Evolutionary conservation across 2,888 invertebrate genomes (phyloP), one percentile per base, ranked within the genome.

Genomic region (Rhogogaster chlorosoma): DNA sequence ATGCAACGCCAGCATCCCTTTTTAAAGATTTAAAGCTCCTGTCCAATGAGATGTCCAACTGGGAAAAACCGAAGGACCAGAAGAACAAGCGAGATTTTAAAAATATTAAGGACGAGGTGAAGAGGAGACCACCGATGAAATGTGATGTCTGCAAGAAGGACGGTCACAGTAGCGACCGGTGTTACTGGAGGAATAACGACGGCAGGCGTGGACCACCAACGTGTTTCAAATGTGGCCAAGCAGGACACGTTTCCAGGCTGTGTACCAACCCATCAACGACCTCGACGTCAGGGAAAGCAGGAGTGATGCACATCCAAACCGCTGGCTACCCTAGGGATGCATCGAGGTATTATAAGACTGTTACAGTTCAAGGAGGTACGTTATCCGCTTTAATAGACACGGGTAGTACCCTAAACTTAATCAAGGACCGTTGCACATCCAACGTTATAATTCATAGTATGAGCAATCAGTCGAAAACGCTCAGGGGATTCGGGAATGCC

Each of bases 381-480:
- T 64, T 53, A 61, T 32, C 75, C 5, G 84, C 75, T 36, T 12
- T 77, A 9, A 29, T 73, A 2, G 84, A 75, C 32, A 77, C 45
- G 15, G 77, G 53, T 73, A 71, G 45, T 9, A 82, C 84, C 36
- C 9, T 45, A 5, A 84, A 53, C 71, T 15, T 71, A 9, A 71
- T 71, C 5, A 71, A 71, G 42, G n/a, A 71, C 2, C 2, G 22
- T 2, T 18, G 26, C 32, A 32, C 32, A 7, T 12, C 29, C 10
- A 15, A 15, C 4, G 7, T 26, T 12, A 18, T 26, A 6, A 9
- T 12, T 15, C 45, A 45, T 15, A 29, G 84, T 32, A 9, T 12
- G 1, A 26, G 9, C 10, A 42, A n/a, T n/a, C n/a, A n/a, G n/a
- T n/a, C n/a, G n/a, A n/a, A n/a, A n/a, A n/a, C n/a, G n/a, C n/a